Conservation (phyloP, 2,888 invertebrate genomes). For the Clepsis dumicolana region DNA sequence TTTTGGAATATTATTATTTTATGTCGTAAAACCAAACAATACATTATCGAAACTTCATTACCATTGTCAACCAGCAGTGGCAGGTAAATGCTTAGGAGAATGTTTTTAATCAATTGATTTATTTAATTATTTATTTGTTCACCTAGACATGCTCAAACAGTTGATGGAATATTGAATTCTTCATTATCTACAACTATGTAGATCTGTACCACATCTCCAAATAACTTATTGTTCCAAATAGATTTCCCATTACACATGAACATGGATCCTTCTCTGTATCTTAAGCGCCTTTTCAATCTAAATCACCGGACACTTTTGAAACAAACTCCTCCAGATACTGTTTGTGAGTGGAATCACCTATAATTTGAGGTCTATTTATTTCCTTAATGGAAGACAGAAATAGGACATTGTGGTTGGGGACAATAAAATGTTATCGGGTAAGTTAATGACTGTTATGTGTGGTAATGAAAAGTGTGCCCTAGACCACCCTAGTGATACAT, state of each 20-base stretch:
- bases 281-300: slow-evolving; percentile 33
- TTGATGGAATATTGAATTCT: no score
- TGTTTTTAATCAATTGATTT: no score
- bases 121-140: no score
- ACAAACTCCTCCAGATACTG: slow-evolving; percentile 44
- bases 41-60: no score
- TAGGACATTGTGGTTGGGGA: slow-evolving; percentile 51
- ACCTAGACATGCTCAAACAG: no score
- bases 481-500: slow-evolving; percentile 70
- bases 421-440: slow-evolving; percentile 71
- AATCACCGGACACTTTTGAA: slow-evolving; percentile 33
- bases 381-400: slow-evolving; percentile 65
- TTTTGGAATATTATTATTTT: no score
- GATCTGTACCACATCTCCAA: slow-evolving; percentile 8
- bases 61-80: no score
- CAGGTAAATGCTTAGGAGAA: no score
- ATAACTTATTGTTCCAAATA: slow-evolving; percentile 35
- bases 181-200: no score
- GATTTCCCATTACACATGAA: slow-evolving; percentile 10
- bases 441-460: slow-evolving; percentile 55
- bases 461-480: slow-evolving; percentile 65
- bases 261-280: slow-evolving; percentile 36
- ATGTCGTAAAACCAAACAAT: no score
- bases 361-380: slow-evolving; percentile 63
- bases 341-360: slow-evolving; percentile 54